phyloP scores from a whole-genome alignment of 2,113 vertebrate genomes.

The Odocoileus hemionus region DNA sequence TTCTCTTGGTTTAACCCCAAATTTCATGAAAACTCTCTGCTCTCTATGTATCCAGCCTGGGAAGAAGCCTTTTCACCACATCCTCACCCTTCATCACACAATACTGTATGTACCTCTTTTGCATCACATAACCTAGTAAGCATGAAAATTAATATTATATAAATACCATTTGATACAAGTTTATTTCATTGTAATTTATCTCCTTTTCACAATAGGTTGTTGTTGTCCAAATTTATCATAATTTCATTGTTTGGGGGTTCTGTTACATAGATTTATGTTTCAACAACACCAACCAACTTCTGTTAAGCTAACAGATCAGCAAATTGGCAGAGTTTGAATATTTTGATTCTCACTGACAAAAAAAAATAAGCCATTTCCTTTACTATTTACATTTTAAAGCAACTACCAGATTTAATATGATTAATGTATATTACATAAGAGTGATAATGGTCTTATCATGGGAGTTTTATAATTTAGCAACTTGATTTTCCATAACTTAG shows the following conservation, averaged over 20 bases:
- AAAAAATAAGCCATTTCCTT: background rate
- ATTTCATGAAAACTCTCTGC: background rate
- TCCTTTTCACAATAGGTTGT: background rate
- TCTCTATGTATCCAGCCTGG: background rate
- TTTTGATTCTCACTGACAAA: background rate
- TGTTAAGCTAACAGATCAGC: background rate
- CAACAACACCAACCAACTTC: background rate
- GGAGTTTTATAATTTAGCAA: conserved; percentile 9
- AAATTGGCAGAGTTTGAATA: background rate
- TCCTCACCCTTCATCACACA: background rate
- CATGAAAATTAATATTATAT: background rate
- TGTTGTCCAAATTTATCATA: background rate
- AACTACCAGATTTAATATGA: background rate
- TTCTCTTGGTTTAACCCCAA: background rate
- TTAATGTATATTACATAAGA: conserved; percentile 7
- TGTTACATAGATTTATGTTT: background rate
- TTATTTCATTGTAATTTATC: background rate
- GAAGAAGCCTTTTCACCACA: background rate
- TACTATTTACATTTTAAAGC: background rate
- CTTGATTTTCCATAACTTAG: background rate
- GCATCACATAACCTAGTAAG: background rate
- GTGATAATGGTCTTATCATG: conserved; percentile 9
- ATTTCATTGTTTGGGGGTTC: background rate
- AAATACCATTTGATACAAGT: background rate
- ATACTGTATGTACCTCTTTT: background rate